Conservation (phyloP, 2,797 vertebrate species). For the Poeciliopsis gracilis region DNA sequence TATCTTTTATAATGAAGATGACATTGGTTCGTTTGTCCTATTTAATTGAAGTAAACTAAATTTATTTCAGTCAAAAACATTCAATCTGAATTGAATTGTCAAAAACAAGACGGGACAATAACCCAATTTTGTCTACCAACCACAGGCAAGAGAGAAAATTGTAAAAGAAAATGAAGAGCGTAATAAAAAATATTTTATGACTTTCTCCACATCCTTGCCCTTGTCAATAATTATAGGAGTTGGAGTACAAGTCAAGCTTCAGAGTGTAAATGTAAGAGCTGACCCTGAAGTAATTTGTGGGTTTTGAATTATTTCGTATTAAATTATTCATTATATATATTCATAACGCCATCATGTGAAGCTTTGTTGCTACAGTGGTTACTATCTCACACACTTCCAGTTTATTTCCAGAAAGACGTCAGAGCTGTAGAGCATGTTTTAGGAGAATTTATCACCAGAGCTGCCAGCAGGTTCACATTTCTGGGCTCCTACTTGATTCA, state of each 20-base stretch:
- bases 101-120: neutral
- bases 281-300: neutral
- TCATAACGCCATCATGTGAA: neutral
- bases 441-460: neutral
- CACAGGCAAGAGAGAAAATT: neutral
- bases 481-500: neutral
- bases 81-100: neutral
- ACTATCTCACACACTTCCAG: neutral
- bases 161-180: neutral
- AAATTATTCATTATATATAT: neutral
- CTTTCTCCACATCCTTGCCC: neutral
- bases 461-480: neutral
- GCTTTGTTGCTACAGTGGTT: no score
- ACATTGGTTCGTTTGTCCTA: neutral
- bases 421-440: neutral
- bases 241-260: neutral
- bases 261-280: neutral
- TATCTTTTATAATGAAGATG: neutral
- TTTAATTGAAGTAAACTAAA: neutral
- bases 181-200: neutral
- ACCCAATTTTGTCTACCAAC: neutral
- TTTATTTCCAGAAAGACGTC: neutral
- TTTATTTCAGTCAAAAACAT: neutral
- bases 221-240: neutral
- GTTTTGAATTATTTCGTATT: neutral